Base-by-base conservation (phyloP, 2,888 invertebrate species). In the Orthonychiurus folsomi region DNA sequence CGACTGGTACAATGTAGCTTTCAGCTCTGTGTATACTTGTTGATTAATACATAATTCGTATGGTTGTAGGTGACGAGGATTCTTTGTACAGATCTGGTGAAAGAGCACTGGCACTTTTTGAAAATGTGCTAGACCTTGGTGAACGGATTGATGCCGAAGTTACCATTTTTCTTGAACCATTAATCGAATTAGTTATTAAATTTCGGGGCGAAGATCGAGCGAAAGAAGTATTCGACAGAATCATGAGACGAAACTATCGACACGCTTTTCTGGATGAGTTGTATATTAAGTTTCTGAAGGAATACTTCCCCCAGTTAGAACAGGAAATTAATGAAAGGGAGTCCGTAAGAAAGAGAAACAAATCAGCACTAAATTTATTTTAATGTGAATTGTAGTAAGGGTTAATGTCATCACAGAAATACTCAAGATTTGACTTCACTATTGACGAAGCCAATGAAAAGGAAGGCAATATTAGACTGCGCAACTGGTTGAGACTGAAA, bases 141-240 rank as follows among this genome's bases (percentile, higher is more conserved):
- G 57, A 60, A 27, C 53, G 37, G 1, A 25, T 59, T 5, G 63
- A 62, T 21, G 55, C 61, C 5, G 71, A 71, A 28, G 59, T 63
- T 1, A 68, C 69, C 50, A 66, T 64, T 27, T 67, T 69, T 50
- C 28, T 71, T 1, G 26, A 66, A 26, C 68, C 65, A 2, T 61
- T 68, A 1, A 61, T 71, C 0, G 69, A 71, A 58, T 54, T 71
- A 12, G 59, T 59, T 1, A 27, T 69, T 1, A 56, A 59, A 48
- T 61, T 54, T 48, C 52, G 63, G 18, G 61, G 62, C 21, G 57
- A 52, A 1, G 27, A 55, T 9, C 58, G 50, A 1, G 69, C 69
- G 2, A 62, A 60, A 47, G 57, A 65, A 26, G 26, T 64, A 3
- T 59, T 68, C n/a, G 48, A 68, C 26, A 60, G 60, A 21, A 47